Conservation (phyloP, 2,797 vertebrate genomes). For the Acanthurus leucopareius region DNA sequence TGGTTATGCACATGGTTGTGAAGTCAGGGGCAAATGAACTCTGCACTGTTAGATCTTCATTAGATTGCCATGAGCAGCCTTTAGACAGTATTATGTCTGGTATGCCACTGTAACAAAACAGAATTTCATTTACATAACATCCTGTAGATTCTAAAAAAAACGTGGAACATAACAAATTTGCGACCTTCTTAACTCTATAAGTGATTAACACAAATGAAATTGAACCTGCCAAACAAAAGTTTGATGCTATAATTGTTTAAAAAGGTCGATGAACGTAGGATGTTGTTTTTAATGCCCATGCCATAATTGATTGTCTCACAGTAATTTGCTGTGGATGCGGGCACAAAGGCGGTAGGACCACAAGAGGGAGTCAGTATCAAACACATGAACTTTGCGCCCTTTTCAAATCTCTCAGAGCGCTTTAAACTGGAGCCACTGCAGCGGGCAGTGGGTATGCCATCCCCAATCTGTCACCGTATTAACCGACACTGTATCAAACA, state of each 20-base stretch:
- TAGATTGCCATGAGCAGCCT: too few species aligned
- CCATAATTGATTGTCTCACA: background rate
- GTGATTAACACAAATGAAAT: background rate
- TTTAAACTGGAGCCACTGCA: background rate
- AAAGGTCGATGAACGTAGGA: background rate
- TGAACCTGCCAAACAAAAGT: background rate
- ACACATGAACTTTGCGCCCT: constrained; percentile 43
- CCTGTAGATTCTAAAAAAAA: too few species aligned
- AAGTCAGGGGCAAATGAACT: background rate
- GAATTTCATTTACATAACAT: too few species aligned
- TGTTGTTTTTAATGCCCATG: too few species aligned
- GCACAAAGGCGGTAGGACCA: constrained; percentile 15
- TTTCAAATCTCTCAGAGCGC: constrained; percentile 10
- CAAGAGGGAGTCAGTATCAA: constrained; percentile 61
- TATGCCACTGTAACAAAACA: too few species aligned
- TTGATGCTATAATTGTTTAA: background rate
- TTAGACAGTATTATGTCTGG: too few species aligned
- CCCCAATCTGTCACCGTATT: background rate
- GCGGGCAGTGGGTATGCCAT: too few species aligned
- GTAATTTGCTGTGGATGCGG: too few species aligned
- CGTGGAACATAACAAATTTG: background rate
- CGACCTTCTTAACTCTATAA: too few species aligned
- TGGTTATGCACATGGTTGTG: background rate
- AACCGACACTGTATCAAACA: background rate
- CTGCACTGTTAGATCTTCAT: background rate